Base-by-base conservation (phyloP, 2,888 invertebrate genomes). In the Tetragonula carbonaria region DNA sequence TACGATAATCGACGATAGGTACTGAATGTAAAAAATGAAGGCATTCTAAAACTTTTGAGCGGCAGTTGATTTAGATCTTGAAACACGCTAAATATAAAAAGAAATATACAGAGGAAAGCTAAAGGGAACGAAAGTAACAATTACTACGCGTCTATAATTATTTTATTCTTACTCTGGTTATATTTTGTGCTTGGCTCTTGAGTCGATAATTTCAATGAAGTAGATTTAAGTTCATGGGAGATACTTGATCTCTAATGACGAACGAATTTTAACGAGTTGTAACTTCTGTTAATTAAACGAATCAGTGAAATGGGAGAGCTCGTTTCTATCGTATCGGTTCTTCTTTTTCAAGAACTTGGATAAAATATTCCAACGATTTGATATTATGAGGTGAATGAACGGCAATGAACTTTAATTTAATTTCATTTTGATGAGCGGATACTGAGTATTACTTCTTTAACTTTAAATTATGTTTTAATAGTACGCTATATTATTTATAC, bases 351-450 rank as follows among this genome's bases (percentile, higher is more conserved):
- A 45, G 18, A 16, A 16, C 8, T 62, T 50, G 57, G 51, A 2
- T 79, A 51, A 82, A 80, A 82, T 74, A 82, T 80, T 57, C 21
- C 33, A 13, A 45, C 50, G 45, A 23, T 4, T 14, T 14, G 53
- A 67, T n/a, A n/a, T 16, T 23, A 23, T 62, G 16, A 6, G 14
- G n/a, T 68, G 14, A n/a, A 50, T 45, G 59, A 55, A 67, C 81
- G 62, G 23, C 70, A 82, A 82, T 65, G 51, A 74, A 74, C 38
- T 65, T 63, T 59, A 65, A 74, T 59, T 81, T 53, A 59, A 81
- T 81, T 77, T 68, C 45, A 59, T 59, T 59, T 62, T 28, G 50
- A 38, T 0, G 57, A 59, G 23, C 33, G 13, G 13, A 45, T 8
- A 45, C 2, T 45, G 8, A 55, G 55, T 66, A 53, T 68, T 62